phyloP scores from a whole-genome alignment of 2,888 invertebrate genomes.

The Cryptops parisi region DNA sequence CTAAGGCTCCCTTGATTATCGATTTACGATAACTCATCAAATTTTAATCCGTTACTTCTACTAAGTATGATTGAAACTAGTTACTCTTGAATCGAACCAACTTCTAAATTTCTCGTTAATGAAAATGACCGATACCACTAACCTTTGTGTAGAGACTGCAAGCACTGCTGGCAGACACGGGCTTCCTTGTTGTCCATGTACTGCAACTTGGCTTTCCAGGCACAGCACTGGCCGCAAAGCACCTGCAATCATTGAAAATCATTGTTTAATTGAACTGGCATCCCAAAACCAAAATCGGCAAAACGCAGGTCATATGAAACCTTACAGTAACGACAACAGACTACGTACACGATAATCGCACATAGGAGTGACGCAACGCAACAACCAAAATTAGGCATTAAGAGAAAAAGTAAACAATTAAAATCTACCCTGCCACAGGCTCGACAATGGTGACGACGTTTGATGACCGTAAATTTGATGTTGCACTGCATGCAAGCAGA shows the following conservation, averaged over 20 bases:
- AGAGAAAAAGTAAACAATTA: constrained; percentile 3
- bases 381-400: constrained; percentile 13
- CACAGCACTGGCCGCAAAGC: constrained; percentile 62
- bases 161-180: constrained; percentile 58
- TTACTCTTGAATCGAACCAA: neutral
- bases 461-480: constrained; percentile 61
- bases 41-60: neutral
- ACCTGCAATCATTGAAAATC: constrained; percentile 37
- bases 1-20: too few relatives aligned
- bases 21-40: too few relatives aligned
- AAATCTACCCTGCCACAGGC: constrained; percentile 58
- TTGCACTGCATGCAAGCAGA: constrained; percentile 69
- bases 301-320: neutral
- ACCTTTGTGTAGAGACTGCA: constrained; percentile 22
- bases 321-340: too few relatives aligned
- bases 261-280: neutral
- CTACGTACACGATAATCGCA: constrained; percentile 5
- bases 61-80: constrained; percentile 1
- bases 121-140: neutral
- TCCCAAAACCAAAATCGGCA: neutral
- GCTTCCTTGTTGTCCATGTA: constrained; percentile 61
- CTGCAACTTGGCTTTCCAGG: constrained; percentile 49
- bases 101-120: too few relatives aligned
- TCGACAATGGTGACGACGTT: constrained; percentile 64
- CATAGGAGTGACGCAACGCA: neutral